Evolutionary conservation across 2,113 vertebrate genomes (phyloP).

Genomic region (Vireo altiloquus): DNA sequence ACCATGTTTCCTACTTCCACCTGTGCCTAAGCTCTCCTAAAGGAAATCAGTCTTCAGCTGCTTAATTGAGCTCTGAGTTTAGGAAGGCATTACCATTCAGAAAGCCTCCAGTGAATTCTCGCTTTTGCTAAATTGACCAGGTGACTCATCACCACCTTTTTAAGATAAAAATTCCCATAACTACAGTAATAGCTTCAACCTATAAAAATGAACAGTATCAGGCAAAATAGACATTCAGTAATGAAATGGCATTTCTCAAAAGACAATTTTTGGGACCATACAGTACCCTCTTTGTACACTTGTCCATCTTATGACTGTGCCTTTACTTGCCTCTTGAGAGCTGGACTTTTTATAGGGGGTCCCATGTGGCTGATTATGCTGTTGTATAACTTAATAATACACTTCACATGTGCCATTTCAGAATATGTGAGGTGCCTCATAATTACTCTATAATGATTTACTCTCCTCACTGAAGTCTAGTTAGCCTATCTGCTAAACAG

Average conservation of each 20-base stretch:
- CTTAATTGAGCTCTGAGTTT: slow-evolving; percentile 30
- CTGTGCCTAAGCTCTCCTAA: not conserved
- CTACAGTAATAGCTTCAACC: not conserved
- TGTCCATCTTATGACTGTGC: not conserved
- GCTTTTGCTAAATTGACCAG: not conserved
- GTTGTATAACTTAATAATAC: not conserved
- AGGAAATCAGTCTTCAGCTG: slow-evolving; percentile 3
- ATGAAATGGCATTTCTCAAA: not conserved
- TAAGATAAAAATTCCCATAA: slow-evolving; percentile 3
- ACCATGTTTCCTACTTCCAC: not conserved
- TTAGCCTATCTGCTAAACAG: not conserved
- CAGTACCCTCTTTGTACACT: not conserved
- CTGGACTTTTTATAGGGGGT: not conserved
- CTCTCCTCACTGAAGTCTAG: not conserved
- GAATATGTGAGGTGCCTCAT: not conserved
- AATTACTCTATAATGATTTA: not conserved
- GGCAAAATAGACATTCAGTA: not conserved
- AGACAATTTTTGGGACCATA: not conserved
- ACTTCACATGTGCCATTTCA: not conserved
- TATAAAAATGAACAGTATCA: not conserved
- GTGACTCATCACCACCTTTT: slow-evolving; percentile 28
- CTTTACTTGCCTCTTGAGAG: not conserved
- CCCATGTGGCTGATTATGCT: not conserved
- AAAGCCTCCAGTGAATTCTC: slow-evolving; percentile 4
- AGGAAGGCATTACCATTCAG: slow-evolving; percentile 13